phyloP scores from a whole-genome alignment of 2,113 vertebrate genomes.

The Ammodytes marinus region DNA sequence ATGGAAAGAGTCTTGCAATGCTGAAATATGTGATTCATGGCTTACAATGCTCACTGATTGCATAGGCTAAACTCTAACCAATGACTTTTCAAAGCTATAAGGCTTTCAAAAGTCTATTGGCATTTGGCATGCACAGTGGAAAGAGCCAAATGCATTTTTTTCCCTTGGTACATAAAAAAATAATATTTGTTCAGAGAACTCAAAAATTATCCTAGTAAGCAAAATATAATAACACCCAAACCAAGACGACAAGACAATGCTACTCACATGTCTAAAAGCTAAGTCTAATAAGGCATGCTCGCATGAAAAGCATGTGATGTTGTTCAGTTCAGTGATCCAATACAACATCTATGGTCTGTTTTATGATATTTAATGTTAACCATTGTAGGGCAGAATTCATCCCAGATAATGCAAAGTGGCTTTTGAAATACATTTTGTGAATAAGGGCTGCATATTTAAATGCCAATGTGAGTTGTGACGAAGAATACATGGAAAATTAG shows the following conservation, averaged over 20 bases:
- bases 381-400: conserved; percentile 10
- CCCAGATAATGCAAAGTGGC: conserved; percentile 43
- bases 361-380: conserved; percentile 15
- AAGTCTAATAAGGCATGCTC: too few species aligned
- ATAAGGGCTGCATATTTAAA: conserved; percentile 30
- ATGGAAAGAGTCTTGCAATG: background rate
- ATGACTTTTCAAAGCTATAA: background rate
- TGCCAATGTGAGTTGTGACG: too few species aligned
- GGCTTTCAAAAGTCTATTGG: too few species aligned
- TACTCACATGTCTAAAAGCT: background rate
- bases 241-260: background rate
- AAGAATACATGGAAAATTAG: too few species aligned
- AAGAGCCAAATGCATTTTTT: background rate
- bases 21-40: conserved; percentile 3
- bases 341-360: background rate
- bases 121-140: background rate
- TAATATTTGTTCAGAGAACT: too few species aligned
- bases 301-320: background rate
- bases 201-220: too few species aligned
- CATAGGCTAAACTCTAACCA: background rate
- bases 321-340: background rate
- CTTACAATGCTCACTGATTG: conserved; percentile 21
- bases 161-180: background rate
- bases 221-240: too few species aligned
- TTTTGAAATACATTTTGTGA: conserved; percentile 41